Evolutionary conservation across 1,140 invertebrate genomes (phyloP).

Genomic region (Planococcus citri): DNA sequence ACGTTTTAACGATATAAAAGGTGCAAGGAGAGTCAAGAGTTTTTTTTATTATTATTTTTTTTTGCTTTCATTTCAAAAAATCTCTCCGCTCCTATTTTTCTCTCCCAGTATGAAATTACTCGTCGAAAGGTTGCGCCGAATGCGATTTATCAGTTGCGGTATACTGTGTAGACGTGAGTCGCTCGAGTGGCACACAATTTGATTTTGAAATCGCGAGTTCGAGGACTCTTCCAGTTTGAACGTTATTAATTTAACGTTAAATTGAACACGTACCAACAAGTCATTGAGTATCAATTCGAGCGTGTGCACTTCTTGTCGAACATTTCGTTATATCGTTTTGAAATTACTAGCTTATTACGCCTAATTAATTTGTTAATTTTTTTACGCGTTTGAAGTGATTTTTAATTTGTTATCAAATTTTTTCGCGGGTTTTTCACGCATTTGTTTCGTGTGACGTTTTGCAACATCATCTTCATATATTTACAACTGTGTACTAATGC

Average conservation of each 20-base stretch:
- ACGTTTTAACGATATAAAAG: conserved; percentile 15
- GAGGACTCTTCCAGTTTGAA: conserved; percentile 10
- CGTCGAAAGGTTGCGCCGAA: conserved; percentile 11
- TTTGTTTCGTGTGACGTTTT: not conserved
- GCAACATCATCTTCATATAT: not conserved
- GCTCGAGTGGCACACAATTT: conserved; percentile 15
- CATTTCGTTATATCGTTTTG: conserved; percentile 1
- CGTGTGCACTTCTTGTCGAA: conserved; percentile 15
- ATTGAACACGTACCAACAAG: conserved; percentile 12
- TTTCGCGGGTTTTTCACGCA: not conserved
- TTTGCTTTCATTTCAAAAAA: not conserved
- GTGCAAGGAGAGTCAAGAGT: conserved; percentile 3
- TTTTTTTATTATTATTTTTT: conserved; percentile 12
- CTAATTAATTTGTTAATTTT: conserved; percentile 5
- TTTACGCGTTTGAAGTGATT: not conserved
- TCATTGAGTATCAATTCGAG: conserved; percentile 17
- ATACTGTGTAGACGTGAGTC: conserved; percentile 12
- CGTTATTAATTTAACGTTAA: conserved; percentile 16
- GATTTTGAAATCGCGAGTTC: conserved; percentile 16
- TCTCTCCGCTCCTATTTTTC: not conserved
- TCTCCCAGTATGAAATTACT: conserved; percentile 9
- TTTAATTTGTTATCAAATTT: not conserved
- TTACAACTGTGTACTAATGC: not conserved
- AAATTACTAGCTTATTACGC: not conserved
- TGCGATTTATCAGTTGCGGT: conserved; percentile 14